Evolutionary conservation across 2,113 vertebrate genomes (phyloP).

Genomic region (Holacanthus passer): DNA sequence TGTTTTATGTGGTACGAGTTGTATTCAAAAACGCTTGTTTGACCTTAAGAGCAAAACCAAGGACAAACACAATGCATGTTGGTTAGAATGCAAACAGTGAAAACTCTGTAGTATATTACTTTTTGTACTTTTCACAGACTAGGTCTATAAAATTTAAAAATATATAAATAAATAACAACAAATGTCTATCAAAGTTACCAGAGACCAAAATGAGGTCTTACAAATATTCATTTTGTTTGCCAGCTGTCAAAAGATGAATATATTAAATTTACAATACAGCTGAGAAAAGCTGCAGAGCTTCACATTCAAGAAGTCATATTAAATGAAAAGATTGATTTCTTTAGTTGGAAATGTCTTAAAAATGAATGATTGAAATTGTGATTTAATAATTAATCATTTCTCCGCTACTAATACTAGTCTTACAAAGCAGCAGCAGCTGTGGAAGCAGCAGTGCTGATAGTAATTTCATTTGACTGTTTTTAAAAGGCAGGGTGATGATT

Average conservation of each 20-base stretch:
- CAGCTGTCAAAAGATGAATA: background rate
- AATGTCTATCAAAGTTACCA: too few relatives aligned
- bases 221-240: too few relatives aligned
- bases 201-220: too few relatives aligned
- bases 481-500: background rate
- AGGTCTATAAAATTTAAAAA: too few relatives aligned
- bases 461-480: background rate
- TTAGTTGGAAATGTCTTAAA: background rate
- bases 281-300: background rate
- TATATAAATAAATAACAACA: too few relatives aligned
- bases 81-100: background rate
- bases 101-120: too few relatives aligned
- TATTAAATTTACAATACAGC: background rate
- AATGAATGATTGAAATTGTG: background rate
- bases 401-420: background rate
- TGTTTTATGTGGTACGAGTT: background rate
- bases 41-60: background rate
- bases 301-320: background rate
- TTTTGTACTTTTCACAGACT: background rate
- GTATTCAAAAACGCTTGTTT: background rate
- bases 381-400: background rate
- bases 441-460: background rate
- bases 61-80: background rate
- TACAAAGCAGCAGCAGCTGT: conserved; percentile 27
- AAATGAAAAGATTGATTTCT: too few relatives aligned